Evolutionary conservation across 1,140 invertebrate species (phyloP), one percentile per base, ranked within the genome.

Genomic region (Manduca sexta): DNA sequence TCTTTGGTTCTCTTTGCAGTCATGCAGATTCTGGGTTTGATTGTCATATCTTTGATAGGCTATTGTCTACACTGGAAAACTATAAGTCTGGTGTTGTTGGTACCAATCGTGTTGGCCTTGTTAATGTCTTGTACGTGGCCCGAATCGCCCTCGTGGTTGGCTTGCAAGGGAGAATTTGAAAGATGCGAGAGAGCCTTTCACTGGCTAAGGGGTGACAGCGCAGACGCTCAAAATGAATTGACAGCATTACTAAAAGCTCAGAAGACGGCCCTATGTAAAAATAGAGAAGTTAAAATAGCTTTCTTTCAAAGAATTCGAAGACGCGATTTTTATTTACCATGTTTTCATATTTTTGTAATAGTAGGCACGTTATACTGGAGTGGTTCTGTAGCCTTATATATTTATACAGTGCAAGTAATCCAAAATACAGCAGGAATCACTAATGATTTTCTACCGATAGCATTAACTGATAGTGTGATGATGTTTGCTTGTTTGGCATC

Each of bases 31-130:
- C 26, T 54, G 1, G 52, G 52, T 4, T 48, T 53, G 11, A 26
- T 33, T 26, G 35, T 14, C 3, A 34, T 40, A 6, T 26, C 39
- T 10, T 44, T 54, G 6, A 15, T 49, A 14, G 52, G 44, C 10
- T 10, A 16, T 26, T 54, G 31, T 38, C 7, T 48, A 1, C 45
- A 54, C 35, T 54, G 52, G 52, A 54, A 49, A 30, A 54, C 31
- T 10, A 10, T 45, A 13, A 31, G 52, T 11, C 34, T 48, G 12
- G 33, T 49, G 10, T 44, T 54, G 45, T 11, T 31, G 12, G 14
- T 5, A 3, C 46, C 46, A 12, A 42, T 45, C 1, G 4, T 45
- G 8, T 1, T 49, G 33, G 45, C 52, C 7, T 11, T 48, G 3
- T 13, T 31, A 11, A 14, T 45, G 3, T 26, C 16, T 2, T 40